Evolutionary conservation across 2,888 invertebrate genomes (phyloP), one percentile per base, ranked within the genome.

Genomic region (Aradus depressus): DNA sequence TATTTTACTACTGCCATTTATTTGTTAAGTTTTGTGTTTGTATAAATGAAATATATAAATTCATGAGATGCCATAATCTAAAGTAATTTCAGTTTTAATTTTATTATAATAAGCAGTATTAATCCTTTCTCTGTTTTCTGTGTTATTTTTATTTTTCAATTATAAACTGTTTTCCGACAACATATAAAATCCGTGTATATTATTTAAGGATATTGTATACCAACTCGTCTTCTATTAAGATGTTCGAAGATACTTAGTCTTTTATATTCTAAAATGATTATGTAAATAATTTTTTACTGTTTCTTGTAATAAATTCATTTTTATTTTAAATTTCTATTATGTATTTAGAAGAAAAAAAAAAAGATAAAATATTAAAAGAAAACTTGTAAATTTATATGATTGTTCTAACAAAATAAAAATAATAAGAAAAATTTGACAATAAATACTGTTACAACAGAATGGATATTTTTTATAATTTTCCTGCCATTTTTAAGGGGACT

Each of bases 281-380:
- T 38, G 47, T 47, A 47, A 26, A 47, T 47, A 47, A 47, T 47
- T 47, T 47, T 47, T 47, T 47, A 37, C 37, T n/a, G n/a, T n/a
- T n/a, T n/a, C n/a, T n/a, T n/a, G n/a, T n/a, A n/a, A n/a, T n/a
- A n/a, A n/a, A n/a, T n/a, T n/a, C n/a, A n/a, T n/a, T n/a, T n/a
- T n/a, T n/a, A n/a, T n/a, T n/a, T n/a, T n/a, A n/a, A n/a, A n/a
- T n/a, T n/a, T n/a, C n/a, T n/a, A n/a, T n/a, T n/a, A n/a, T n/a
- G n/a, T n/a, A n/a, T n/a, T n/a, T n/a, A n/a, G n/a, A n/a, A n/a
- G n/a, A n/a, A n/a, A n/a, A n/a, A n/a, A n/a, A n/a, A n/a, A n/a
- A n/a, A n/a, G n/a, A n/a, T n/a, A n/a, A n/a, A n/a, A n/a, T n/a
- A n/a, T n/a, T n/a, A n/a, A n/a, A n/a, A n/a, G n/a, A n/a, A n/a